Base-by-base conservation (phyloP, 2,113 vertebrate genomes). In the Scalopus aquaticus region DNA sequence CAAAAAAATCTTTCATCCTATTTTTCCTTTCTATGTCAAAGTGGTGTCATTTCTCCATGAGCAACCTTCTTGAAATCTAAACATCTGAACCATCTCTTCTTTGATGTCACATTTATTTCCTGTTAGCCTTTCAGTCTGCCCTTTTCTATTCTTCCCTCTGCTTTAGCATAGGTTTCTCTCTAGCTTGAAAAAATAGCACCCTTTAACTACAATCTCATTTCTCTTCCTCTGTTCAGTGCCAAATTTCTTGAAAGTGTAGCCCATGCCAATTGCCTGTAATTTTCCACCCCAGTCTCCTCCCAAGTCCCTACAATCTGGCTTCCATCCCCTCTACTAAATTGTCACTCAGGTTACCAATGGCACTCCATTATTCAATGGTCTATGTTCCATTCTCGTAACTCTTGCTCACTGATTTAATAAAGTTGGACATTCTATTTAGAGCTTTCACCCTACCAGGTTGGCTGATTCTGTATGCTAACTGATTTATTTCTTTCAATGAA, bases 401-500 rank as follows among this genome's bases (percentile, higher is more conserved):
- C 37, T 78, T 83, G 6, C 35, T 65, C 65, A 69, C 28, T 44
- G 37, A 64, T 88, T 91, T 69, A 58, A 74, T 42, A 44, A 37
- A 58, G 20, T 19, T 64, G 10, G 69, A 24, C 22, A 64, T 73
- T 93, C 32, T 95, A 51, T 58, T 83, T 65, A 6, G 54, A 72
- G 30, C 0, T 46, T 82, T 51, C 51, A 46, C n/a, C 17, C 88
- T 62, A 67, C 3, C 22, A 44, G 6, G 11, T 54, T 77, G 24
- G 80, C 54, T 80, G n/a, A 80, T 26, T 78, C 11, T 32, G 24
- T 17, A 22, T 64, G 37, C 49, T 74, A 58, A 83, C 10, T 64
- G 9, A 12, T 91, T 46, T 86, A 12, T 91, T 90, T 70, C 58
- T 90, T 42, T 90, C 30, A 88, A 67, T 69, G 70, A 70, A 84